A percentile compares a stretch with the other conserved stretches of the same genome.
Evolutionary conservation across 2,797 vertebrate species (phyloP).

Genomic region (Enteromius viviparus): DNA sequence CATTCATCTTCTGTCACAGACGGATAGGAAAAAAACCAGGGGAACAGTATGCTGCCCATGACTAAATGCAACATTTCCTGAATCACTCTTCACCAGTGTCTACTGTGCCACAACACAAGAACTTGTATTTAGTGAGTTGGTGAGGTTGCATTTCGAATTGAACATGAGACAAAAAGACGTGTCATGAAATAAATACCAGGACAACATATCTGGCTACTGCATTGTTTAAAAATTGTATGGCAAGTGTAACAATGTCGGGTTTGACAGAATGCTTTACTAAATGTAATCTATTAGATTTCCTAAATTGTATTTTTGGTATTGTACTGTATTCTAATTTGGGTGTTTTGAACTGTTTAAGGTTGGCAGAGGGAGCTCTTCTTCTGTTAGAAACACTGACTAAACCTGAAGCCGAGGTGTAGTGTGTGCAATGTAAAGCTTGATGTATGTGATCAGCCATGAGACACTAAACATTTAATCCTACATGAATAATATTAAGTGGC

Average conservation of each 20-base stretch:
- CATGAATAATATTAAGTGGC: not conserved
- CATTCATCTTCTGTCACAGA: constrained; percentile 37
- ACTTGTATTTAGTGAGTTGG: not conserved
- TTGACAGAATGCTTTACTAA: not conserved
- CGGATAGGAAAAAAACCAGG: not conserved
- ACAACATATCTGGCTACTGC: not conserved
- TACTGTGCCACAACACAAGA: not conserved
- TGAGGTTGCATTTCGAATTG: not conserved
- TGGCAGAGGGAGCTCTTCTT: not conserved
- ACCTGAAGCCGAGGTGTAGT: not conserved
- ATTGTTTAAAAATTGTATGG: not conserved
- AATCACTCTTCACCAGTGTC: not conserved
- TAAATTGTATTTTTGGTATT: not conserved
- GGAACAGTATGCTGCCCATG: not conserved
- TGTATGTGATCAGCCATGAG: not conserved
- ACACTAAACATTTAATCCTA: not conserved
- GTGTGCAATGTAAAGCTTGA: not conserved
- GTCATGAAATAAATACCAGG: not conserved
- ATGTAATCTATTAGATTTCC: not conserved
- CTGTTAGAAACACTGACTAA: not conserved
- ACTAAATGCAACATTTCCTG: constrained; percentile 4
- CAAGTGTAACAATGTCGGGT: not conserved
- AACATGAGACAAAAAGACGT: not conserved
- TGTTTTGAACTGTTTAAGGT: not conserved
- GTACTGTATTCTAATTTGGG: not conserved